Evolutionary conservation across 2,797 vertebrate species (phyloP).

Genomic region (Vultur gryphus): DNA sequence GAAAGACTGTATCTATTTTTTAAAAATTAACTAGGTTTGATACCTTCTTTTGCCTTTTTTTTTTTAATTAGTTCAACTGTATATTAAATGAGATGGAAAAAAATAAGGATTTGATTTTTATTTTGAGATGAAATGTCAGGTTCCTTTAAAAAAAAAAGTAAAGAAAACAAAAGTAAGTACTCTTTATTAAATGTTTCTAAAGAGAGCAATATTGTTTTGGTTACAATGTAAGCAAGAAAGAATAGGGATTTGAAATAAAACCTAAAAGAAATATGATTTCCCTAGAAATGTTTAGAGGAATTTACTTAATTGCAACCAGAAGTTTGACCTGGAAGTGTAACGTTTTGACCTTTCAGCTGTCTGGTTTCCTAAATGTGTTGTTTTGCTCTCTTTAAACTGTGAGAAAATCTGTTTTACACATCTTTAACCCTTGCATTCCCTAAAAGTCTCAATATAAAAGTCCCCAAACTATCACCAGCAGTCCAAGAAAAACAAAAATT

Average conservation of each 20-base stretch:
- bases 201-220: slow-evolving; percentile 19
- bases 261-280: slow-evolving; percentile 70
- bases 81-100: not conserved
- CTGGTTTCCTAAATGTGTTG: slow-evolving; percentile 77
- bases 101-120: not conserved
- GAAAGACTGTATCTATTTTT: not conserved
- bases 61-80: not conserved
- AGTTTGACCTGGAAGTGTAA: slow-evolving; percentile 82
- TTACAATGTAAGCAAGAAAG: slow-evolving; percentile 16
- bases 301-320: slow-evolving; percentile 82
- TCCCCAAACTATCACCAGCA: not conserved
- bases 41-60: not conserved
- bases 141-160: not conserved
- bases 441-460: slow-evolving; percentile 21
- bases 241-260: slow-evolving; percentile 42
- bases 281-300: slow-evolving; percentile 69
- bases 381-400: slow-evolving; percentile 74
- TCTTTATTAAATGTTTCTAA: slow-evolving; percentile 19
- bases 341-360: slow-evolving; percentile 75
- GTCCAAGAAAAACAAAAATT: slow-evolving; percentile 23
- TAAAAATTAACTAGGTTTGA: not conserved
- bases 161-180: not conserved
- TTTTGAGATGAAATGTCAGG: not conserved
- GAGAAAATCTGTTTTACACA: slow-evolving; percentile 74
- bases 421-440: slow-evolving; percentile 70